A percentile compares a stretch with the other conserved stretches of the same genome.
These are phyloP conservation scores for Orgyia antiqua DNA, from an alignment of 2,888 invertebrate genomes.

Conservation along the genomic window DNA sequence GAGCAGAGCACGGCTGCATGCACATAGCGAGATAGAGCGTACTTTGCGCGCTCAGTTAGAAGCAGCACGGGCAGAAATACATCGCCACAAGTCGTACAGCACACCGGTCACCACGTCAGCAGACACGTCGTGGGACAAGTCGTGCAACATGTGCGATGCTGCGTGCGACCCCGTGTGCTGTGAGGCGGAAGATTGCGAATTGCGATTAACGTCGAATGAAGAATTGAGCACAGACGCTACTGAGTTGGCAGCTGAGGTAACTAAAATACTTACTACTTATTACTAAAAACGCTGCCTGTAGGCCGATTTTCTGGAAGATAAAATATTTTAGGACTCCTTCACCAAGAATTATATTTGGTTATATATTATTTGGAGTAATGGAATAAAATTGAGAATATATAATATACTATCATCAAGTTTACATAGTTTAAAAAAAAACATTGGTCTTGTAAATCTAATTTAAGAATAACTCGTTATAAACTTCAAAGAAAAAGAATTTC, in stretches of 20 bases:
- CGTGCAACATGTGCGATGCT: constrained; percentile 56
- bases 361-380: too few relatives aligned
- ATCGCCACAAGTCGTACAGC: constrained; percentile 27
- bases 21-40: constrained; percentile 68
- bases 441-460: too few relatives aligned
- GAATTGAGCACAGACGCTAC: constrained; percentile 68
- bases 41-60: constrained; percentile 67
- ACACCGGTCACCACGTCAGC: constrained; percentile 17
- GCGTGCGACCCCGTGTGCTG: constrained; percentile 67
- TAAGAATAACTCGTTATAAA: too few relatives aligned
- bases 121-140: constrained; percentile 35
- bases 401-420: too few relatives aligned
- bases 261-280: too few relatives aligned
- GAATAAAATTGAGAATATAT: too few relatives aligned
- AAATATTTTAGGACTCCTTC: too few relatives aligned
- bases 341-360: too few relatives aligned
- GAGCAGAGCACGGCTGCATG: constrained; percentile 62
- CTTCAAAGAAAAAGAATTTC: too few relatives aligned
- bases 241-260: constrained; percentile 68
- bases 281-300: too few relatives aligned
- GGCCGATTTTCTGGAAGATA: too few relatives aligned
- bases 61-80: constrained; percentile 58
- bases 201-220: constrained; percentile 53
- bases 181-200: constrained; percentile 55
- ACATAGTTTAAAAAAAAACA: too few relatives aligned